Conservation (phyloP, 2,113 vertebrate species). For the Egretta garzetta region DNA sequence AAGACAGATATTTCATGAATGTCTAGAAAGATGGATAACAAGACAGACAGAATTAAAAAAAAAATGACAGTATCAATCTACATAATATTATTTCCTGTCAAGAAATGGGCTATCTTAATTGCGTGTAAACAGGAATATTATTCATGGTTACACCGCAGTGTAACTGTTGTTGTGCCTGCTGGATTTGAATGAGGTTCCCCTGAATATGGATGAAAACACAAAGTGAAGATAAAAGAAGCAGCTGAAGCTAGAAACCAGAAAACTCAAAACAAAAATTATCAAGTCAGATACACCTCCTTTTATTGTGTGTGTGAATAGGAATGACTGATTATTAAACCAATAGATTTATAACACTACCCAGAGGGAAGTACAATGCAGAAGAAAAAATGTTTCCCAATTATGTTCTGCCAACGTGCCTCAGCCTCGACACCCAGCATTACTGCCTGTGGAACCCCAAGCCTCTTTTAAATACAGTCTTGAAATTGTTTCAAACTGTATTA, state of each 20-base stretch:
- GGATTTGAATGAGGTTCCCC: not conserved
- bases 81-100: not conserved
- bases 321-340: not conserved
- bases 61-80: not conserved
- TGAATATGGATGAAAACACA: not conserved
- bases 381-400: not conserved
- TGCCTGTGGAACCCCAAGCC: not conserved
- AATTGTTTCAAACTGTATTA: not conserved
- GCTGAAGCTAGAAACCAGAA: not conserved
- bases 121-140: conserved; percentile 33
- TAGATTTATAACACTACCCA: not conserved
- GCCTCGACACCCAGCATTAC: not conserved
- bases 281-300: not conserved
- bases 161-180: not conserved
- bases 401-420: not conserved
- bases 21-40: not conserved
- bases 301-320: not conserved
- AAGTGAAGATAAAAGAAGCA: conserved; percentile 4
- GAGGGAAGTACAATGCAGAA: not conserved
- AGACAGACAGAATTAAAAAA: not conserved
- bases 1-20: conserved; percentile 4
- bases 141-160: conserved; percentile 17
- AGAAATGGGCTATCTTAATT: not conserved
- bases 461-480: not conserved
- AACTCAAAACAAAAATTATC: not conserved